Conservation (phyloP, 2,888 invertebrate species). For the Ornithoptera alexandrae region DNA sequence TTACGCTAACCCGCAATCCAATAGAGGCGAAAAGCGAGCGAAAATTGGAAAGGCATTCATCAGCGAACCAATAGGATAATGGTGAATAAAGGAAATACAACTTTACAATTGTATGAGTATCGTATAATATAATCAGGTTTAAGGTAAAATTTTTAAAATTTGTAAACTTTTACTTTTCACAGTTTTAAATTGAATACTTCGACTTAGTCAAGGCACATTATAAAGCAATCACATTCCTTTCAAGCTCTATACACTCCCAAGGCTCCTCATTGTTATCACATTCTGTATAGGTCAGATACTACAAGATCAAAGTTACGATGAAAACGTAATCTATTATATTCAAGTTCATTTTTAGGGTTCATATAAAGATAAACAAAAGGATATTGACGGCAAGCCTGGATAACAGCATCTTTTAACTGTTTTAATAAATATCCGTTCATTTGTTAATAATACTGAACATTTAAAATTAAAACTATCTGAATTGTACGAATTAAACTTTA, state of each 20-base stretch:
- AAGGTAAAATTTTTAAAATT: not conserved
- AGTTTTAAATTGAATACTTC: not conserved
- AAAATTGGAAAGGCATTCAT: too few species aligned
- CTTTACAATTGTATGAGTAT: not conserved
- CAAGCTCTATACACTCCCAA: not conserved
- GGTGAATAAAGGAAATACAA: too few species aligned
- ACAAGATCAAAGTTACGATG: not conserved
- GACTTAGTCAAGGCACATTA: not conserved
- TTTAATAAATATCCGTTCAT: too few species aligned
- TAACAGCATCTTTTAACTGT: too few species aligned
- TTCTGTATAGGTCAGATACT: conserved; percentile 6
- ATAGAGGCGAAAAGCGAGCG: too few species aligned
- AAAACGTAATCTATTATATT: not conserved
- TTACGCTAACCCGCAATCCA: too few species aligned
- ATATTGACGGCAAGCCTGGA: not conserved
- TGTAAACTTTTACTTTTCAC: not conserved
- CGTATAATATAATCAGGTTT: not conserved
- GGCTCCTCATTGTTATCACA: conserved; percentile 11
- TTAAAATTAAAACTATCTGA: too few species aligned
- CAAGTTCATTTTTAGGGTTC: not conserved
- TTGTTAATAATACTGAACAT: too few species aligned
- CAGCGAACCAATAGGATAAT: too few species aligned
- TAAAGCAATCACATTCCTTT: not conserved
- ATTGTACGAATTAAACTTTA: too few species aligned
- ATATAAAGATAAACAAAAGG: not conserved